These are phyloP conservation scores for Macrobrachium nipponense DNA, from an alignment of 1,140 invertebrate species.

Conservation along the genomic window DNA sequence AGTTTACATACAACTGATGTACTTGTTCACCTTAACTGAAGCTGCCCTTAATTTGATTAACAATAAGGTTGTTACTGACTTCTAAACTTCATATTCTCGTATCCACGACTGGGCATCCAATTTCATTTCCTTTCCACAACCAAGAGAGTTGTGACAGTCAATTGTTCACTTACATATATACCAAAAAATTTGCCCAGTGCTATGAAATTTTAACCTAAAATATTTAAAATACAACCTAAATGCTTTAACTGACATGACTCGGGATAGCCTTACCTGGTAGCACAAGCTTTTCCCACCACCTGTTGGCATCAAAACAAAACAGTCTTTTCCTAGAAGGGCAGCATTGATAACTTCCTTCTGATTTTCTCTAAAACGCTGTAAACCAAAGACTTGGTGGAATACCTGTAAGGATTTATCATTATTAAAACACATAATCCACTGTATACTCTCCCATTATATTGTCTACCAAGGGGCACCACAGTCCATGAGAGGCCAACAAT, in stretches of 20 bases:
- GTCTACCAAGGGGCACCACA: too few relatives aligned
- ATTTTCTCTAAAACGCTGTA: slow-evolving; percentile 88
- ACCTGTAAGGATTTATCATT: slow-evolving; percentile 50
- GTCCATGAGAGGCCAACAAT: too few relatives aligned
- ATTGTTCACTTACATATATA: neutral
- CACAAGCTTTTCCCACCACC: slow-evolving; percentile 98
- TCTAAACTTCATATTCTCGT: neutral
- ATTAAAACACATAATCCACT: neutral
- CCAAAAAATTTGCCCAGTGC: neutral
- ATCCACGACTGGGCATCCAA: too few relatives aligned
- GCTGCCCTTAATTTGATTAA: too few relatives aligned
- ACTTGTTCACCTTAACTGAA: too few relatives aligned
- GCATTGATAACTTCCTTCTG: slow-evolving; percentile 96
- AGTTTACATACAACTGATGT: too few relatives aligned
- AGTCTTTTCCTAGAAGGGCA: slow-evolving; percentile 86
- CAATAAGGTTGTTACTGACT: neutral
- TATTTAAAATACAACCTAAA: too few relatives aligned
- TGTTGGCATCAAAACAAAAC: slow-evolving; percentile 97
- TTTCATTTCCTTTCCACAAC: too few relatives aligned
- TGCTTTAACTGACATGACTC: too few relatives aligned
- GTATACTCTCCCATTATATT: too few relatives aligned
- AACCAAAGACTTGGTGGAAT: slow-evolving; percentile 73
- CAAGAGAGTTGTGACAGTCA: too few relatives aligned
- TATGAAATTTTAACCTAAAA: too few relatives aligned
- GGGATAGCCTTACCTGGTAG: slow-evolving; percentile 80